Evolutionary conservation across 2,797 vertebrate species (phyloP).

Genomic region (Pseudochirops cupreus): DNA sequence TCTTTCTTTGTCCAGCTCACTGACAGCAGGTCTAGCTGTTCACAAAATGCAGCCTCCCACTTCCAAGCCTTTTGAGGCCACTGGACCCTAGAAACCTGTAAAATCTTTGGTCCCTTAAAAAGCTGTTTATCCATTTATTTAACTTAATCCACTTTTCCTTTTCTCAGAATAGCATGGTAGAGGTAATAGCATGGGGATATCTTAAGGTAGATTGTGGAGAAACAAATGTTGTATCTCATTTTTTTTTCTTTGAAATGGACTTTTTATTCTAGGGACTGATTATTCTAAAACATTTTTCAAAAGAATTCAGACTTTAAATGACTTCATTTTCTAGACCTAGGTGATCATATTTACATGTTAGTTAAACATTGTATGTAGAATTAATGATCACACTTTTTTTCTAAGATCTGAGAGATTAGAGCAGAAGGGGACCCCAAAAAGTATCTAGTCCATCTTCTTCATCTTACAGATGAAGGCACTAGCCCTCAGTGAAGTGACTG

Average conservation of each 20-base stretch:
- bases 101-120: neutral
- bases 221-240: neutral
- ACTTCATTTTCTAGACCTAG: too few relatives aligned
- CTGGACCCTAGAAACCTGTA: neutral
- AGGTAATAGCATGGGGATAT: neutral
- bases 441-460: neutral
- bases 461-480: neutral
- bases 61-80: constrained; percentile 37
- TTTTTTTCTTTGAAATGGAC: neutral
- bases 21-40: constrained; percentile 4
- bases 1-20: constrained; percentile 13
- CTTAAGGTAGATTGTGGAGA: neutral
- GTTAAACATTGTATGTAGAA: neutral
- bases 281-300: too few relatives aligned
- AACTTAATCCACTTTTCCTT: neutral
- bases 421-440: neutral
- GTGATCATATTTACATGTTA: too few relatives aligned
- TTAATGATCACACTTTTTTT: neutral
- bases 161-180: neutral
- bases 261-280: neutral
- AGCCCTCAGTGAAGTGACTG: neutral
- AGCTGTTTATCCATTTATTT: neutral
- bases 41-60: constrained; percentile 18
- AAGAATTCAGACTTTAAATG: too few relatives aligned
- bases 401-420: neutral